phyloP scores from a whole-genome alignment of 1,140 invertebrate genomes.

The Probaryconus sp. region DNA sequence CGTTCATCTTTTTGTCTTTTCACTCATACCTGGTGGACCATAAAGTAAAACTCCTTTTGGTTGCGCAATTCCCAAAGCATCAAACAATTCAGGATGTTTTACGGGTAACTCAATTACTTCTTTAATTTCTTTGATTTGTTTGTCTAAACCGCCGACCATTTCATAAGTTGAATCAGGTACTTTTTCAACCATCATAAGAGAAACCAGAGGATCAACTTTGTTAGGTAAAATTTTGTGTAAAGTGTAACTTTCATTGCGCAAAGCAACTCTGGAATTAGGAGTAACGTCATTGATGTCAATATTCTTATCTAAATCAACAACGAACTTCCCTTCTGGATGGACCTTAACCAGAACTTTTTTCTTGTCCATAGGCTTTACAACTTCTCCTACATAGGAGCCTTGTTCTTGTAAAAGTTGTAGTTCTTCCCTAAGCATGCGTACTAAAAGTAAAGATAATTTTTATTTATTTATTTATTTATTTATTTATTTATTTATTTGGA shows the following conservation, averaged over 20 bases:
- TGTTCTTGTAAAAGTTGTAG: conserved; percentile 98
- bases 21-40: conserved; percentile 93
- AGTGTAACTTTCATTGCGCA: conserved; percentile 99
- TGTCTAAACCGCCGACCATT: conserved; percentile 99
- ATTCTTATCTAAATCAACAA: conserved; percentile 99
- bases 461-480: conserved; percentile 1
- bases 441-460: conserved; percentile 78
- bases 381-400: conserved; percentile 99
- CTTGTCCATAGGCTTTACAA: conserved; percentile 99
- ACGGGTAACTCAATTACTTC: conserved; percentile 99
- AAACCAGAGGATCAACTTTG: conserved; percentile 99
- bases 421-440: conserved; percentile 98
- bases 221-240: conserved; percentile 99
- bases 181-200: conserved; percentile 99
- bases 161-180: conserved; percentile 99
- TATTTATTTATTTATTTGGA: neutral
- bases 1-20: too few species aligned
- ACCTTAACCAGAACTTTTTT: conserved; percentile 99
- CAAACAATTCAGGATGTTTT: conserved; percentile 99
- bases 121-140: conserved; percentile 99
- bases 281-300: conserved; percentile 99
- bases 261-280: conserved; percentile 97
- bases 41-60: conserved; percentile 99
- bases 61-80: conserved; percentile 99
- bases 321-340: conserved; percentile 99